A percentile compares a stretch with the other conserved stretches of the same genome.
Evolutionary conservation across 2,888 invertebrate genomes (phyloP).

Genomic region (Aphrophora alni): DNA sequence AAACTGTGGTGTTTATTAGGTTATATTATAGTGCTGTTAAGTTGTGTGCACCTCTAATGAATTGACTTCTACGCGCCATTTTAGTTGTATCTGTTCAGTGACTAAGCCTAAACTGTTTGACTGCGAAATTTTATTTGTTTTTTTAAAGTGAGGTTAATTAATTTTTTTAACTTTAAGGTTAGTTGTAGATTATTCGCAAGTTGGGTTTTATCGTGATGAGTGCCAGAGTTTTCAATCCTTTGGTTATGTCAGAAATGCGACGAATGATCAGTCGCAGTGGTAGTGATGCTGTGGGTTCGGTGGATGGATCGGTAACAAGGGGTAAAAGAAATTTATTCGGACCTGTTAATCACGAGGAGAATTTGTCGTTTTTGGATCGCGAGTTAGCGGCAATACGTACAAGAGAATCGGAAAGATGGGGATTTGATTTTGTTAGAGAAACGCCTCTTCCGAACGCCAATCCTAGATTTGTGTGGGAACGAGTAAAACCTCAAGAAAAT

Average conservation of each 20-base stretch:
- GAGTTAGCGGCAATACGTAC: slow-evolving; percentile 26
- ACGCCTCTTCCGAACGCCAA: slow-evolving; percentile 19
- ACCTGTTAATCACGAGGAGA: slow-evolving; percentile 35
- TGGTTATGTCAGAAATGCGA: slow-evolving; percentile 36
- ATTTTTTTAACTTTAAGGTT: not conserved
- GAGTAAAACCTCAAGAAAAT: slow-evolving; percentile 28
- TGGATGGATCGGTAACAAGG: slow-evolving; percentile 21
- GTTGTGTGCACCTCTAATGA: slow-evolving; percentile 20
- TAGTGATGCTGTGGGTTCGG: slow-evolving; percentile 12
- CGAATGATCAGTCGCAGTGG: slow-evolving; percentile 32
- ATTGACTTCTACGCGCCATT: slow-evolving; percentile 6
- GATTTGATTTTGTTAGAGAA: slow-evolving; percentile 34
- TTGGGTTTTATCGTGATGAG: slow-evolving; percentile 34
- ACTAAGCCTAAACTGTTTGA: slow-evolving; percentile 3
- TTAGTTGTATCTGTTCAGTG: not conserved
- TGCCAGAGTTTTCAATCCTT: slow-evolving; percentile 37
- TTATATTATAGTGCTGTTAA: slow-evolving; percentile 1
- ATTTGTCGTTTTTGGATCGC: slow-evolving; percentile 26
- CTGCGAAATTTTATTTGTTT: not conserved
- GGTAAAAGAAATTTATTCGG: slow-evolving; percentile 34
- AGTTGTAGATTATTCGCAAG: not conserved
- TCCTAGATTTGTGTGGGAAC: slow-evolving; percentile 35
- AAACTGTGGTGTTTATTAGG: not conserved
- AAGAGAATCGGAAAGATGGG: slow-evolving; percentile 31
- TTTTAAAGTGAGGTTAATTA: not conserved